Percentiles rank a stretch among this genome's conserved stretches.
Conservation (phyloP, 1,140 invertebrate genomes). For the Hypsibius dujardini region DNA sequence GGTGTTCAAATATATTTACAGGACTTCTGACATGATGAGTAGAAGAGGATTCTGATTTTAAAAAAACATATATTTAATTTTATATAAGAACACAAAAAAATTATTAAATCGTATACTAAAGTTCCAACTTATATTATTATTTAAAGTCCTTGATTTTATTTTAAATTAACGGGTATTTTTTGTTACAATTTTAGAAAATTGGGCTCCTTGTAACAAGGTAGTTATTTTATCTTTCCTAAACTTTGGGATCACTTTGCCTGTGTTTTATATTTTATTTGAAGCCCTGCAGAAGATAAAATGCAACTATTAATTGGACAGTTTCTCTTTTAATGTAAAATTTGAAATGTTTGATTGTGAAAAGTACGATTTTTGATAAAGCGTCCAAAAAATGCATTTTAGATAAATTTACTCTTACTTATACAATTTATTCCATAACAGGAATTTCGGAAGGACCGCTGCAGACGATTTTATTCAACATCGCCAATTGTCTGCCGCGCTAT, state of each 20-base stretch:
- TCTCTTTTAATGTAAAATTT: not conserved
- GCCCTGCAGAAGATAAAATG: not conserved
- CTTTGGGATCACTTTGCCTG: not conserved
- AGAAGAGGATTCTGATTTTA: no score
- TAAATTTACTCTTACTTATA: not conserved
- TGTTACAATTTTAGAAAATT: no score
- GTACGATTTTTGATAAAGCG: not conserved
- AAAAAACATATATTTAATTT: no score
- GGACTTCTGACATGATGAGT: no score
- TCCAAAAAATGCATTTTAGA: not conserved
- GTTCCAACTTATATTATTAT: no score
- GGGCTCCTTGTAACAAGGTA: not conserved
- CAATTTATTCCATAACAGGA: no score
- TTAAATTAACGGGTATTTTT: no score
- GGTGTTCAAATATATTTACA: no score
- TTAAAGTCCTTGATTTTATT: no score
- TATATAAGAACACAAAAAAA: no score
- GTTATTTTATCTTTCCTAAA: not conserved
- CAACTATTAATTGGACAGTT: not conserved
- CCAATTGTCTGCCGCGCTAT: not conserved
- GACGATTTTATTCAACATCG: not conserved
- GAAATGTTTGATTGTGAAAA: no score
- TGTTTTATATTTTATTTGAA: not conserved
- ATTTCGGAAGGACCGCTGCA: slow-evolving; percentile 3
- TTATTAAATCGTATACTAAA: no score